phyloP scores from a whole-genome alignment of 2,797 vertebrate species.

The Liasis olivaceus region DNA sequence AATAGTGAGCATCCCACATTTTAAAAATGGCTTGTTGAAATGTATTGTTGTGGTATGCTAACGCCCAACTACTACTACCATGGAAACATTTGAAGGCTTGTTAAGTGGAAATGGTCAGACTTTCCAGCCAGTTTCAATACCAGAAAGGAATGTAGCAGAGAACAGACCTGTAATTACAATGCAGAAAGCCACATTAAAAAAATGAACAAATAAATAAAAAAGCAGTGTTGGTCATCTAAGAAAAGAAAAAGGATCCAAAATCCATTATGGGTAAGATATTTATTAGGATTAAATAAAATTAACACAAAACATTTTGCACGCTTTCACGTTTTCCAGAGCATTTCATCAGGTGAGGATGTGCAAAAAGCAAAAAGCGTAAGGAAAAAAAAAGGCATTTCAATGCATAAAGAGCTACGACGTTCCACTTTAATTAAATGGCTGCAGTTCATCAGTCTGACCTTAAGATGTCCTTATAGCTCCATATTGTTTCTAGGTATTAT shows the following conservation, averaged over 20 bases:
- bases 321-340: background rate
- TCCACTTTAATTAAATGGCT: background rate
- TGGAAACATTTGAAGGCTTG: background rate
- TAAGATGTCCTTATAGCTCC: conserved; percentile 61
- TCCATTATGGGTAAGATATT: background rate
- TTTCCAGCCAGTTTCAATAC: background rate
- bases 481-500: background rate
- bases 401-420: background rate
- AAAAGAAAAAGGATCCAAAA: background rate
- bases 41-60: background rate
- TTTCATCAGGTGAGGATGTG: background rate
- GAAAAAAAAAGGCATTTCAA: background rate
- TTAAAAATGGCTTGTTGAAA: background rate
- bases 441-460: conserved; percentile 46
- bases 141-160: background rate
- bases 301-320: background rate
- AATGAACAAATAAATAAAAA: background rate
- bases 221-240: background rate
- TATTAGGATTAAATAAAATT: background rate
- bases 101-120: background rate
- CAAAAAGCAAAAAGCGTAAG: background rate
- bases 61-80: background rate
- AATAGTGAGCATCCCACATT: accelerated
- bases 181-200: background rate
- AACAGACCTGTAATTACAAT: background rate